Base-by-base conservation (phyloP, 2,888 invertebrate genomes). In the Pollenia labialis region DNA sequence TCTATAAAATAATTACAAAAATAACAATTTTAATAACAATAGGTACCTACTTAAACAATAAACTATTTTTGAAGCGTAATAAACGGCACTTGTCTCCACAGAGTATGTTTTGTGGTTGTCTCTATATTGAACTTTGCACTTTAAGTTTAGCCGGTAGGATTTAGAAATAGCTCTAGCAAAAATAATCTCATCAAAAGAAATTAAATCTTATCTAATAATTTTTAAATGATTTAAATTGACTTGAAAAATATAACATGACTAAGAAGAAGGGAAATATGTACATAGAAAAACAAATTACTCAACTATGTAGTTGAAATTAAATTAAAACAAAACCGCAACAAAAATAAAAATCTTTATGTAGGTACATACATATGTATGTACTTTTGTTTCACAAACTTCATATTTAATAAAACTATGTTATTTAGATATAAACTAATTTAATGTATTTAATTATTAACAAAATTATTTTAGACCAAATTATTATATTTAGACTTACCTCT, bases 401-500 rank as follows among this genome's bases (percentile, higher is more conserved):
- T 32, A 32, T 6, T 32, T 32, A 32, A 32, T 66, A 40, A 58
- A 72, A 58, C 72, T 56, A 18, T 23, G 2, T 23, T 23, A 32
- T 32, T 4, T 32, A 32, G 4, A 6, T 32, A 32, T 4, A 32
- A 32, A 32, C 32, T 32, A 32, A 6, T 6, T 32, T 32, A 6
- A 32, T 4, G 0, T 32, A 32, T 2, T 23, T 23, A 23, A 4
- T 32, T 14, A 12, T 32, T 10, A n/a, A 66, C 12, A 18, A 66
- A 16, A 46, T 50, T 23, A 48, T 32, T 72, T 71, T 56, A 7
- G 10, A 52, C 32, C 9, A 42, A 60, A n/a, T 62, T 0, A 6
- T 69, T 71, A 64, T 76, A 8, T 72, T 85, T 58, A 14, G 11
- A 71, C 60, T 71, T 81, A 90, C 90, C 89, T 89, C 89, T 82